phyloP scores from a whole-genome alignment of 2,113 vertebrate species.

The human (Homo sapiens) region DNA sequence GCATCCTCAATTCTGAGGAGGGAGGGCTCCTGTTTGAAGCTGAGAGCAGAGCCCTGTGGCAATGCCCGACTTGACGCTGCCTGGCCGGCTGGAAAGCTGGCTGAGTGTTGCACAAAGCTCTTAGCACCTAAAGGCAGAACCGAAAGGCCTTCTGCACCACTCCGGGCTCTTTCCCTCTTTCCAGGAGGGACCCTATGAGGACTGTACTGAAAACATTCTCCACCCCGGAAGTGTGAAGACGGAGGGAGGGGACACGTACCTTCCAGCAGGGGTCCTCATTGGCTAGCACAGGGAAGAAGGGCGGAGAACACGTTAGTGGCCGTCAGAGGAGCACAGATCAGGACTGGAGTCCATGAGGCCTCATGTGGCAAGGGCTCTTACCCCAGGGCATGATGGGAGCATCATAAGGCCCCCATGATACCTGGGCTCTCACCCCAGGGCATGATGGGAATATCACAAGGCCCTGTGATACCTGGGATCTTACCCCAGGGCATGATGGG shows the following conservation, averaged over 20 bases:
- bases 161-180: no score
- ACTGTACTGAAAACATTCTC: not conserved
- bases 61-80: fast-evolving
- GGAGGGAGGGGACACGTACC: slow-evolving; percentile 86
- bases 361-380: not conserved
- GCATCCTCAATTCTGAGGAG: not conserved
- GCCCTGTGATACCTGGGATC: no score
- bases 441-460: not conserved
- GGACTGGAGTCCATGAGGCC: not conserved
- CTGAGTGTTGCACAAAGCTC: fast-evolving
- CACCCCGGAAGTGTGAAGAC: not conserved
- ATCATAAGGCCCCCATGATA: no score
- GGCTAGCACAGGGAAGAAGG: slow-evolving; percentile 92
- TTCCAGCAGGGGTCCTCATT: slow-evolving; percentile 97
- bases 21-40: not conserved
- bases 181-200: not conserved
- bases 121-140: fast-evolving
- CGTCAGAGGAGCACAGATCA: not conserved
- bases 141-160: not conserved
- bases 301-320: slow-evolving; percentile 92
- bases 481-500: not conserved
- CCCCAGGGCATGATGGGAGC: not conserved
- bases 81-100: not conserved
- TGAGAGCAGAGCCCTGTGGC: fast-evolving
- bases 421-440: not conserved